Evolutionary conservation across 2,113 vertebrate species (phyloP).

Genomic region (Cephalopterus ornatus): DNA sequence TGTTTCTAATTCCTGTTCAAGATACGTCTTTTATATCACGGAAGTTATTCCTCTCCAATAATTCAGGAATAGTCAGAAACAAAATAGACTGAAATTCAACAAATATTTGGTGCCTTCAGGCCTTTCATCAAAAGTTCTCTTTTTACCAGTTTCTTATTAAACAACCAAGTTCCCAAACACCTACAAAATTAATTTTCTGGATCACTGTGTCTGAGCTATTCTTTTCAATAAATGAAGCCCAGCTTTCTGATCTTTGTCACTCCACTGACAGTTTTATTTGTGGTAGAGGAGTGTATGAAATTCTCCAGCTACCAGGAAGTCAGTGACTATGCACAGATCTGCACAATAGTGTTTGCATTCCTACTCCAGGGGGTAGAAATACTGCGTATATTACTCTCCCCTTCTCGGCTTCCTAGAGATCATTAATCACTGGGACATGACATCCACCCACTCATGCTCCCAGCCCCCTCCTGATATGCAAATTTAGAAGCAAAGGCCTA

Average conservation of each 20-base stretch:
- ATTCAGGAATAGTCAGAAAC: constrained; percentile 34
- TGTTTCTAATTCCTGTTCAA: constrained; percentile 19
- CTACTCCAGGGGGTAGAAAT: constrained; percentile 80
- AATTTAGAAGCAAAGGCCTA: constrained; percentile 68
- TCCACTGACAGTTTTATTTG: constrained; percentile 85
- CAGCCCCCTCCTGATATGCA: constrained; percentile 79
- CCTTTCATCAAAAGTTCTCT: constrained; percentile 65
- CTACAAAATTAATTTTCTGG: constrained; percentile 84
- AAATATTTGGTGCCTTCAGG: constrained; percentile 66
- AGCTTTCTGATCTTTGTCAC: constrained; percentile 80
- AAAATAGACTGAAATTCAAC: constrained; percentile 57
- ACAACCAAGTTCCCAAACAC: constrained; percentile 69
- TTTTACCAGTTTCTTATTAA: constrained; percentile 77
- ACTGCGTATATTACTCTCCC: constrained; percentile 76
- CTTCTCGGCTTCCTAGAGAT: constrained; percentile 73
- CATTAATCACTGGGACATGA: constrained; percentile 87
- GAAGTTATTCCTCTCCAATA: constrained; percentile 50
- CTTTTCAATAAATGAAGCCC: constrained; percentile 75
- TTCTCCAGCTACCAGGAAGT: constrained; percentile 85
- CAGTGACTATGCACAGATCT: constrained; percentile 71
- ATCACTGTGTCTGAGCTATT: constrained; percentile 81
- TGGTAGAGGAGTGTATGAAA: constrained; percentile 81
- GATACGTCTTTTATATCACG: not conserved
- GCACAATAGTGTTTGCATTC: constrained; percentile 84
- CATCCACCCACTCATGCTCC: constrained; percentile 76